phyloP scores from a whole-genome alignment of 2,113 vertebrate species.

The Vombatus ursinus region DNA sequence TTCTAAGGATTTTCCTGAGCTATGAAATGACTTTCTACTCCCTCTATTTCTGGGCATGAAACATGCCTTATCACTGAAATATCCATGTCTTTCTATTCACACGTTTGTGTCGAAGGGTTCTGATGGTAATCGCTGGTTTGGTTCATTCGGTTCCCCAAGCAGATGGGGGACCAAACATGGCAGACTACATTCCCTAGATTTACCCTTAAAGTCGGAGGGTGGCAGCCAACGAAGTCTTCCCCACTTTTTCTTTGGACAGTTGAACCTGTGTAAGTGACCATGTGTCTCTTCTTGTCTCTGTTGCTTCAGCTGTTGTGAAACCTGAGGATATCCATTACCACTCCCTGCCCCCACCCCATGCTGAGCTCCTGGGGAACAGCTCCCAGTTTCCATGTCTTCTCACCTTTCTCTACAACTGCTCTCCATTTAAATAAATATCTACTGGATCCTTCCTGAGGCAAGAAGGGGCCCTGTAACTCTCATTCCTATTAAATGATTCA shows the following conservation, averaged over 20 bases:
- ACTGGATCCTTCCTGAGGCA: constrained; percentile 68
- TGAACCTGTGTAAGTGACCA: constrained; percentile 46
- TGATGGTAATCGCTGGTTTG: background rate
- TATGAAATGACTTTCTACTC: background rate
- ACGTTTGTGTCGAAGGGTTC: background rate
- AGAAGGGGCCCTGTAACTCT: constrained; percentile 43
- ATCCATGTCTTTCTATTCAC: constrained; percentile 1
- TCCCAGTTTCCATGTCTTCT: constrained; percentile 70
- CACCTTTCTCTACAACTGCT: constrained; percentile 60
- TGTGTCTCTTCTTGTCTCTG: constrained; percentile 74
- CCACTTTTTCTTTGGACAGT: constrained; percentile 70
- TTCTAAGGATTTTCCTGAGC: background rate
- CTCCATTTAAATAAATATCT: constrained; percentile 73
- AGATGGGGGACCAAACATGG: constrained; percentile 63
- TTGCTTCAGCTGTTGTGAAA: constrained; percentile 86
- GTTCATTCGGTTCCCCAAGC: constrained; percentile 11
- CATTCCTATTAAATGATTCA: constrained; percentile 74
- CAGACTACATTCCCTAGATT: constrained; percentile 51
- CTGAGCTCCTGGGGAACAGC: constrained; percentile 67
- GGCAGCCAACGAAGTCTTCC: constrained; percentile 59
- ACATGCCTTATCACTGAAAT: background rate
- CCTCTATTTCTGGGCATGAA: background rate
- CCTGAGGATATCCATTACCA: constrained; percentile 78
- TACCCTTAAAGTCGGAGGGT: constrained; percentile 65
- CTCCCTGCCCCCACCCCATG: constrained; percentile 60